Evolutionary conservation across 2,797 vertebrate species (phyloP), one percentile per base, ranked within the genome.

Genomic region (Ptychobarbus kaznakovi): DNA sequence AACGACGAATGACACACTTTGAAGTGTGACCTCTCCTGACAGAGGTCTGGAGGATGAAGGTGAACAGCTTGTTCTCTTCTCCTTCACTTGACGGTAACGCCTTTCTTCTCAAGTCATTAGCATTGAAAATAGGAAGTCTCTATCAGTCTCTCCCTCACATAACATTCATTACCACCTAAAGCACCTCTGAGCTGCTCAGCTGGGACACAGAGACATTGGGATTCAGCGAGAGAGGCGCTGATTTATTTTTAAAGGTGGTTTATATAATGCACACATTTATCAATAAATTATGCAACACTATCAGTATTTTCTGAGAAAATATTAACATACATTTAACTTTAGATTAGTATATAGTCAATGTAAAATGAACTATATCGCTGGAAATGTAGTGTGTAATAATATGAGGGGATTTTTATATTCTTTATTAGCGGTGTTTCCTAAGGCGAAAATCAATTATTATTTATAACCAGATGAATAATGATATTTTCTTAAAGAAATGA

Each of bases 1-100:
- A 89, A 80, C 65, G 63, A 35, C 73, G 76, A 81, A 87, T n/a
- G n/a, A 82, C 74, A 86, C 25, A 15, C 76, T 84, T 80, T 76
- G 68, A 83, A 70, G 38, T 28, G 68, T 46, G 76, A 83, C n/a
- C 32, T 68, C 82, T 68, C 10, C 22, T 83, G 82, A 83, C 72
- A 68, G 72, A 53, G 81, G 81, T 68, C 73, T 68, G 46, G 44
- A 46, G 58, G 65, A 75, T 69, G 44, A 80, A 58, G 68, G 79
- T n/a, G 69, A 77, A 78, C 51, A 69, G 70, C 25, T 46, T 66
- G 80, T 46, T 78, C 68, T 51, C 61, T 22, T 78, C 74, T 76
- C 66, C 53, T 66, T 73, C 80, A 13, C 38, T 75, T 56, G 73
- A 63, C 75, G n/a, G 10, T 18, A 46, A 70, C 77, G 77, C 51